Evolutionary conservation across 2,797 vertebrate genomes (phyloP), one percentile per base, ranked within the genome.

Genomic region (Sebastes hopkinsi): DNA sequence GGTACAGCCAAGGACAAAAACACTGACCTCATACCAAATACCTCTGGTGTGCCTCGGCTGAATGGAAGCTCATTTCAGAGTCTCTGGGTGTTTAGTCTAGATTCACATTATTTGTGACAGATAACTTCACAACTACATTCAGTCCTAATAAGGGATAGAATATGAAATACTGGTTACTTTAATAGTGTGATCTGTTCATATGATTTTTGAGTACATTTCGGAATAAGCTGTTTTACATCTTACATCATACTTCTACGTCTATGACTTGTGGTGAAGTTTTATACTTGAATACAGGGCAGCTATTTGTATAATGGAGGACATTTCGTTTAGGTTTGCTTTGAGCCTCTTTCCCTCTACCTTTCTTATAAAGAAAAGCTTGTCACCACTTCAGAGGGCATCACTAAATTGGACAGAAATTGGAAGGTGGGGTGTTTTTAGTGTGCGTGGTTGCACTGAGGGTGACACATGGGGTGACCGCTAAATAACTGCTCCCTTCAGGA

Each of bases 1-100:
- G 77, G 80, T 80, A 69, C 81, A 64, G 64, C 54, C 87, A 91
- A 94, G 91, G 92, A 92, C 90, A 89, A 82, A 93, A 87, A 76
- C 84, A 82, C 68, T 78, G 88, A 84, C 83, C 77, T 87, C 79
- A 60, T 61, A 83, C 69, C 59, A 85, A 87, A 77, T 65, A 75
- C 42, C 72, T 84, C 60, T 62, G 73, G 59, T 67, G 14, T 64
- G 71, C 38, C 16, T 3, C 12, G 6, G 58, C 70, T 52, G 65
- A 71, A 54, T 12, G 9, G 46, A 60, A n/a, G 76, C 60, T 68
- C 64, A 34, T 64, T 67, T 29, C 62, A 50, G 22, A n/a, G 29
- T 61, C 71, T 73, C 59, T 38, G 30, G 4, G 12, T 22, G 7
- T 58, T 34, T 61, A 23, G 25, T 34, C 42, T 8, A 71, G 65